phyloP scores from a whole-genome alignment of 2,888 invertebrate genomes.

The Mellilla xanthometata region DNA sequence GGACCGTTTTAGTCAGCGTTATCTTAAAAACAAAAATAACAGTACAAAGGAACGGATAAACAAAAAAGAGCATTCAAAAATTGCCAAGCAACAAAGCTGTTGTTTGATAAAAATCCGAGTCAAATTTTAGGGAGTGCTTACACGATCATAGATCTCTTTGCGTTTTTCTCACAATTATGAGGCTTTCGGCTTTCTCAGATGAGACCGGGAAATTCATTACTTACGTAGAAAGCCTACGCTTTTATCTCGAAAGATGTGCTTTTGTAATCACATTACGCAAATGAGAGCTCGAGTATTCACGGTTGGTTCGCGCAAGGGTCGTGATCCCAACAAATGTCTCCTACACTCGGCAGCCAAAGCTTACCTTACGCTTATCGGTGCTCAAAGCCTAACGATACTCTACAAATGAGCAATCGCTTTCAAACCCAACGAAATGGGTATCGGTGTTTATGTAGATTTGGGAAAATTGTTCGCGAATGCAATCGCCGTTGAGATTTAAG shows the following conservation, averaged over 20 bases:
- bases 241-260: conserved; percentile 79
- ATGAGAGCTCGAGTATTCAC: conserved; percentile 75
- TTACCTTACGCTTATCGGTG: conserved; percentile 48
- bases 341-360: conserved; percentile 60
- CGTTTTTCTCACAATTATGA: conserved; percentile 56
- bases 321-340: conserved; percentile 73
- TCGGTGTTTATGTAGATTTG: conserved; percentile 8
- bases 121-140: conserved; percentile 18
- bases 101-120: conserved; percentile 2
- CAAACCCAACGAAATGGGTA: conserved; percentile 9
- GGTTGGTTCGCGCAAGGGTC: conserved; percentile 71
- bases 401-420: conserved; percentile 15
- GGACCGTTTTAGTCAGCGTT: neutral
- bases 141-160: conserved; percentile 33
- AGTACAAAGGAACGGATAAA: neutral
- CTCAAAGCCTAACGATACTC: conserved; percentile 28
- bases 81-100: conserved; percentile 1
- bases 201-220: conserved; percentile 74
- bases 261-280: conserved; percentile 82
- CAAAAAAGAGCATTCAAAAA: conserved; percentile 2
- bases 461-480: conserved; percentile 14
- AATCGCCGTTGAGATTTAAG: conserved; percentile 2
- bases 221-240: conserved; percentile 72
- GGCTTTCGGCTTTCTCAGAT: conserved; percentile 55
- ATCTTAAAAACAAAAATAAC: neutral